A percentile compares a stretch with the other conserved stretches of the same genome.
Evolutionary conservation across 1,140 invertebrate species (phyloP).

Genomic region (Drosophila busckii): DNA sequence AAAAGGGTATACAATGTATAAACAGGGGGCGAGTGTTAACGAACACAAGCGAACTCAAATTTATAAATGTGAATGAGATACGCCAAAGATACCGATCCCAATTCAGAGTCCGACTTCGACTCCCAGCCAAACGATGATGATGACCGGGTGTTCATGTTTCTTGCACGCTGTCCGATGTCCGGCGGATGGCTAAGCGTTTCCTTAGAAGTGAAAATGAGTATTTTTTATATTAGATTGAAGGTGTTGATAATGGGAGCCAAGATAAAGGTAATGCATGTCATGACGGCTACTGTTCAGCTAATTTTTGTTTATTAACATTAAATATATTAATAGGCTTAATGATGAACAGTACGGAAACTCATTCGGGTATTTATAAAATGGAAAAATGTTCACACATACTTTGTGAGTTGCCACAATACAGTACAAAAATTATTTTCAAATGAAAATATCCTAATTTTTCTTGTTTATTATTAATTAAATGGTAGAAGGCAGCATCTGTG

Average conservation of each 20-base stretch:
- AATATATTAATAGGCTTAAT: constrained; percentile 38
- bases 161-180: constrained; percentile 16
- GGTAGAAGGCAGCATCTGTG: constrained; percentile 44
- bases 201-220: constrained; percentile 78
- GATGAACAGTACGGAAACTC: no score
- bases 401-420: no score
- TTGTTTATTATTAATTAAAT: no score
- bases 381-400: constrained; percentile 7
- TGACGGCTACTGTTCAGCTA: constrained; percentile 31
- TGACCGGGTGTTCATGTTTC: constrained; percentile 27
- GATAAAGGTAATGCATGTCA: constrained; percentile 38
- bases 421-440: no score
- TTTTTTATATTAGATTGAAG: constrained; percentile 64
- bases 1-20: constrained; percentile 38
- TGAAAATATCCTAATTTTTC: no score
- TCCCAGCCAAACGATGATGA: neutral
- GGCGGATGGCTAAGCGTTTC: constrained; percentile 59
- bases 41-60: constrained; percentile 71
- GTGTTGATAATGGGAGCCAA: constrained; percentile 49
- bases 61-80: constrained; percentile 78
- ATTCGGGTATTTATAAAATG: no score
- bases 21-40: constrained; percentile 40
- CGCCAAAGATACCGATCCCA: constrained; percentile 44
- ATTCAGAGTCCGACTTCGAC: neutral
- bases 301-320: constrained; percentile 14